A percentile compares a stretch with the other conserved stretches of the same genome.
These are phyloP conservation scores for Echinometra lucunter DNA, from an alignment of 53 echinoderm and acorn worm species.

Conservation along the genomic window DNA sequence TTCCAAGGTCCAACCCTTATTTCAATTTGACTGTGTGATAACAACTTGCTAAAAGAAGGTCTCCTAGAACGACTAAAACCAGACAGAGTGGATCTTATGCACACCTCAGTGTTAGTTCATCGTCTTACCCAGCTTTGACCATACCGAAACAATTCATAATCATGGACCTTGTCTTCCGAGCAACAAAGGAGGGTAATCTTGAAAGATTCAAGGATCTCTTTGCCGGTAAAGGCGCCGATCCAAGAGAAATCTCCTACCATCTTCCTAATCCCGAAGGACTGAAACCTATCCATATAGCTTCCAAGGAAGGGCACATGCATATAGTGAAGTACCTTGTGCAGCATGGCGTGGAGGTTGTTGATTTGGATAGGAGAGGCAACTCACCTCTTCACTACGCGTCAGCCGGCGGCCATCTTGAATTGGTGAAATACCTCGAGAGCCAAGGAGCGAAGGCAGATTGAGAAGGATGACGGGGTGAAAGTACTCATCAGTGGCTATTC, in stretches of 20 bases:
- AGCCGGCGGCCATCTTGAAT: neutral
- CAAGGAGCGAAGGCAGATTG: neutral
- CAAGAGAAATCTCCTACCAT: neutral
- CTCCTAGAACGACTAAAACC: neutral
- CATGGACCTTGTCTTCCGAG: neutral
- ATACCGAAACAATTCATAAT: neutral
- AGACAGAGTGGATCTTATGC: neutral
- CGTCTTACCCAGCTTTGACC: neutral
- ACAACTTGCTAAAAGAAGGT: no score
- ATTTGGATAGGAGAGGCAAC: neutral
- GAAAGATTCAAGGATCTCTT: neutral
- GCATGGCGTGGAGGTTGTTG: neutral
- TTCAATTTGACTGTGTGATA: no score
- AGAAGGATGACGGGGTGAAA: neutral
- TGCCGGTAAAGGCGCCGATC: neutral
- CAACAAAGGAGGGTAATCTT: neutral
- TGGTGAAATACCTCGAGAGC: neutral
- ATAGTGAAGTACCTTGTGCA: neutral
- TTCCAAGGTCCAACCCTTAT: no score
- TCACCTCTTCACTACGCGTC: neutral
- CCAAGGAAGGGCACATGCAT: neutral
- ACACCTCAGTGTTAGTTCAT: neutral
- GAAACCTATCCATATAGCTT: neutral
- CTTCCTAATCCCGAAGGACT: neutral
- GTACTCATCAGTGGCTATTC: no score